Conservation (phyloP, 2,797 vertebrate genomes). For the Microctenopoma lineatum region DNA sequence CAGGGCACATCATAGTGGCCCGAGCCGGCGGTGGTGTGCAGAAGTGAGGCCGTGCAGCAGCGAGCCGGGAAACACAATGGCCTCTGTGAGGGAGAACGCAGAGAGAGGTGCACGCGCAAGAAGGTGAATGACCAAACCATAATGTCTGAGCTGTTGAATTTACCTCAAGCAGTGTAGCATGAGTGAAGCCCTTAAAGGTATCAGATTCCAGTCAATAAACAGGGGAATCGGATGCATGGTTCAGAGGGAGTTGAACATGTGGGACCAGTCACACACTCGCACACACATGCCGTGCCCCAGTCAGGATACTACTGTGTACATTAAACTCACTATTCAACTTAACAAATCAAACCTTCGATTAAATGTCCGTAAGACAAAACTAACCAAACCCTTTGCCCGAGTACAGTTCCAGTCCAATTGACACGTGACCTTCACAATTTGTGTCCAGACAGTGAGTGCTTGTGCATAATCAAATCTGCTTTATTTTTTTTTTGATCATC, state of each 20-base stretch:
- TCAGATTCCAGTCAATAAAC: slow-evolving; percentile 82
- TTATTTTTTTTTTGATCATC: neutral
- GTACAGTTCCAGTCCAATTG: slow-evolving; percentile 65
- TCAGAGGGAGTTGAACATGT: slow-evolving; percentile 80
- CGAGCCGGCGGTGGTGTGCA: slow-evolving; percentile 39
- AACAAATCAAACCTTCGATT: slow-evolving; percentile 60
- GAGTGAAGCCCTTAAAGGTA: slow-evolving; percentile 80
- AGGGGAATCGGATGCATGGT: slow-evolving; percentile 63
- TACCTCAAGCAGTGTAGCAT: slow-evolving; percentile 71
- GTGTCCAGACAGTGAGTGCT: slow-evolving; percentile 37
- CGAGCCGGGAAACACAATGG: slow-evolving; percentile 45
- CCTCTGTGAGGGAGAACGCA: slow-evolving; percentile 37
- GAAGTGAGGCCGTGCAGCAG: slow-evolving; percentile 45
- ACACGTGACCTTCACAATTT: slow-evolving; percentile 68
- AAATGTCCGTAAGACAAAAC: slow-evolving; percentile 60
- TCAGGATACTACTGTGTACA: slow-evolving; percentile 60
- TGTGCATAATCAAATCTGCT: slow-evolving; percentile 45
- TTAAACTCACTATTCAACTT: slow-evolving; percentile 50
- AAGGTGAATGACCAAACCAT: slow-evolving; percentile 49
- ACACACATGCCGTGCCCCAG: slow-evolving; percentile 41
- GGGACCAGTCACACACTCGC: slow-evolving; percentile 56
- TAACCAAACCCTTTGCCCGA: slow-evolving; percentile 60
- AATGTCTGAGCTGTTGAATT: slow-evolving; percentile 67
- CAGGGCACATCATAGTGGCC: slow-evolving; percentile 34
- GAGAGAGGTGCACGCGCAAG: slow-evolving; percentile 39